Conservation (phyloP, 2,797 vertebrate genomes). For the Amniataba percoides region DNA sequence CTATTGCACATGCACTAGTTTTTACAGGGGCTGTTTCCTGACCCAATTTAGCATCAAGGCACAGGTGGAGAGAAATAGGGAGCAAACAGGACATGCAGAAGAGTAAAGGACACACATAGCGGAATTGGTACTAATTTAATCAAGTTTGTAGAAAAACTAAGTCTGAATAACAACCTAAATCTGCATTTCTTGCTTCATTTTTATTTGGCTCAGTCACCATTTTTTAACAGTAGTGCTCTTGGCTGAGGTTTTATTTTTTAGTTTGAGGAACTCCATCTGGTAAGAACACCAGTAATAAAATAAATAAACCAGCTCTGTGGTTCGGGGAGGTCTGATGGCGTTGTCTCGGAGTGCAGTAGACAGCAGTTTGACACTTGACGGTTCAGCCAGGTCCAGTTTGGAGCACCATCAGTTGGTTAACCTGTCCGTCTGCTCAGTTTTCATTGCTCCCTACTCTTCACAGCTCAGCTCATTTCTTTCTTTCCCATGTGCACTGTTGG, state of each 20-base stretch:
- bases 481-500: not conserved
- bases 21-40: conserved; percentile 33
- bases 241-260: not conserved
- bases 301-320: conserved; percentile 22
- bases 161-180: not conserved
- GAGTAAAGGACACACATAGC: conserved; percentile 1
- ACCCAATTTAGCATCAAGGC: conserved; percentile 35
- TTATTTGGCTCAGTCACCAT: not conserved
- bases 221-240: not conserved
- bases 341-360: conserved; percentile 3
- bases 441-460: conserved; percentile 2
- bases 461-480: conserved; percentile 8
- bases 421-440: conserved; percentile 23
- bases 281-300: not conserved
- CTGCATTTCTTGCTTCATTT: not conserved
- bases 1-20: conserved; percentile 32
- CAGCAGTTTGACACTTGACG: conserved; percentile 40
- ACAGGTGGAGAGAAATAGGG: conserved; percentile 12
- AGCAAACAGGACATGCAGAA: conserved; percentile 26
- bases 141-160: not conserved
- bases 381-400: conserved; percentile 49
- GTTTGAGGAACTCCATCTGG: not conserved
- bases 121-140: not conserved
- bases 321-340: conserved; percentile 10
- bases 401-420: conserved; percentile 17